phyloP scores from a whole-genome alignment of 2,113 vertebrate species.

The Axis porcinus region DNA sequence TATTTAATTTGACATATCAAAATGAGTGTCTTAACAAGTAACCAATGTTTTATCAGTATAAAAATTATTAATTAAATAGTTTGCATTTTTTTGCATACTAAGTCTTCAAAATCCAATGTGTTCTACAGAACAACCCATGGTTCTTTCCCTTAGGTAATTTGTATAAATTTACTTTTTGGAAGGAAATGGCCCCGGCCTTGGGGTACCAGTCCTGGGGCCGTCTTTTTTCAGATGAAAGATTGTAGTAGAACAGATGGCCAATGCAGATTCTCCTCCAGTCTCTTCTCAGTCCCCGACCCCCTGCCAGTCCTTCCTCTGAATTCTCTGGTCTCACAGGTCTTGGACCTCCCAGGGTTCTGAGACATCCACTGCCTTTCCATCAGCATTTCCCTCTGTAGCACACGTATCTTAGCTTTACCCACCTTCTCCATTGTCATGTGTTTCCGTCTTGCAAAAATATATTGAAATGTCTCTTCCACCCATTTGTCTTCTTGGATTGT shows the following conservation, averaged over 20 bases:
- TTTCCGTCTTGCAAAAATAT: background rate
- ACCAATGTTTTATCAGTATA: background rate
- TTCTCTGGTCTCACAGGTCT: background rate
- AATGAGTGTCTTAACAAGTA: background rate
- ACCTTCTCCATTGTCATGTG: background rate
- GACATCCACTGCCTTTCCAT: background rate
- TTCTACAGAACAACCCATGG: background rate
- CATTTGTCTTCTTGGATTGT: background rate
- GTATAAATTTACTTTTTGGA: background rate
- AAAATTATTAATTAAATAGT: background rate
- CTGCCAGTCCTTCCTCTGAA: background rate
- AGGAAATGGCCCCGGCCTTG: background rate
- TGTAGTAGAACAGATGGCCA: background rate
- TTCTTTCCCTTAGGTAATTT: background rate
- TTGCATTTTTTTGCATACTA: background rate
- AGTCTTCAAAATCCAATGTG: background rate
- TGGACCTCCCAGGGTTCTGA: background rate
- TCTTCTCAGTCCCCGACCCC: background rate
- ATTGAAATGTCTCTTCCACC: background rate
- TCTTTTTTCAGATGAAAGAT: background rate
- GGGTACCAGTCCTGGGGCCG: too few species aligned
- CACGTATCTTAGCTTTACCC: background rate
- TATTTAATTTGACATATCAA: background rate
- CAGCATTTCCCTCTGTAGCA: too few species aligned
- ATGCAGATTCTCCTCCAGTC: background rate